These are phyloP conservation scores for Pseudopipra pipra DNA, from an alignment of 2,113 vertebrate species.

Conservation along the genomic window DNA sequence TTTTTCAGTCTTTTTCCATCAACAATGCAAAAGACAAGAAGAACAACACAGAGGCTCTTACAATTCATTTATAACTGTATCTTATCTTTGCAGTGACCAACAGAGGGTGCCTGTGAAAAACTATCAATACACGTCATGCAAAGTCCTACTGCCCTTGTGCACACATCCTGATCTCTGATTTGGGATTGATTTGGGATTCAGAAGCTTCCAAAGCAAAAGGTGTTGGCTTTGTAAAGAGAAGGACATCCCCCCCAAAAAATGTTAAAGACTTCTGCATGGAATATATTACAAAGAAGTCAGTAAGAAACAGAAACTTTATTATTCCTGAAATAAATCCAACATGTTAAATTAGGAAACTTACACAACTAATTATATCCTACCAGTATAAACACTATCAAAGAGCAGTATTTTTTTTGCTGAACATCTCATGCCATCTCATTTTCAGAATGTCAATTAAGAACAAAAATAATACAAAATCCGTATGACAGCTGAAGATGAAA, in stretches of 20 bases:
- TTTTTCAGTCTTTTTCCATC: background rate
- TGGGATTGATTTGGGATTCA: background rate
- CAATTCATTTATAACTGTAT: background rate
- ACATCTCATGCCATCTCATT: background rate
- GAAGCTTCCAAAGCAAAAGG: background rate
- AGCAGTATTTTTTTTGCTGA: background rate
- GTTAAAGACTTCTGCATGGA: background rate
- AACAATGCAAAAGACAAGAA: background rate
- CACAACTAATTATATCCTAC: conserved; percentile 19
- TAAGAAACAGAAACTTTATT: background rate
- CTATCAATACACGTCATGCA: background rate
- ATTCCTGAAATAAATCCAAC: conserved; percentile 15
- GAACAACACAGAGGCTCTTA: background rate
- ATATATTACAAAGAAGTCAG: background rate
- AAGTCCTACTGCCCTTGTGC: background rate
- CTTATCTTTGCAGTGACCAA: background rate
- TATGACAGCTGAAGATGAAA: conserved; percentile 2
- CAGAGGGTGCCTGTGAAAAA: background rate
- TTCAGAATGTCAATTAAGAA: conserved; percentile 4
- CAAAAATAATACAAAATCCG: background rate
- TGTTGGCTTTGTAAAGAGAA: background rate
- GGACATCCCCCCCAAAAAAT: background rate
- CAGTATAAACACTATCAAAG: conserved; percentile 6
- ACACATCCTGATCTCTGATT: background rate
- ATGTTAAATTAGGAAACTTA: conserved; percentile 10